phyloP scores from a whole-genome alignment of 2,797 vertebrate species.

The Tauraco hartlaubi region DNA sequence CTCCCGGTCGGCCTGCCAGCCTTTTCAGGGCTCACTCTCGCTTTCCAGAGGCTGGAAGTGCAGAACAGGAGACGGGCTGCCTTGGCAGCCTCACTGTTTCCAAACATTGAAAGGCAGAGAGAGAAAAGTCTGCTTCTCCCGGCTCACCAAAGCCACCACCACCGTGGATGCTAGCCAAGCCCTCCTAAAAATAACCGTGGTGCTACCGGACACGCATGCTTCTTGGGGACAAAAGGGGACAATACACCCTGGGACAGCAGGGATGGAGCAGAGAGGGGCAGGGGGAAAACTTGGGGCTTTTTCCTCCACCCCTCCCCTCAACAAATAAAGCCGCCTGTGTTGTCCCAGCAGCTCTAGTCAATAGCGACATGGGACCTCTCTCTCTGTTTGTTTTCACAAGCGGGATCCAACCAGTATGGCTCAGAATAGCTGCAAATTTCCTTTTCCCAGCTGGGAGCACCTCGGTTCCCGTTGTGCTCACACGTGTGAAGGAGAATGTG shows the following conservation, averaged over 20 bases:
- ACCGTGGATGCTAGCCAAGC: slow-evolving; percentile 31
- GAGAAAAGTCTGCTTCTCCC: slow-evolving; percentile 66
- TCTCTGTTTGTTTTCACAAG: slow-evolving; percentile 66
- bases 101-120: slow-evolving; percentile 70
- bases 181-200: slow-evolving; percentile 40
- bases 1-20: slow-evolving; percentile 30
- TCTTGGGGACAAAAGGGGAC: not conserved
- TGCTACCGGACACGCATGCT: slow-evolving; percentile 39
- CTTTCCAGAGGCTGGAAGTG: slow-evolving; percentile 67
- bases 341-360: slow-evolving; percentile 54
- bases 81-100: slow-evolving; percentile 75
- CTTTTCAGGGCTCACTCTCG: slow-evolving; percentile 64
- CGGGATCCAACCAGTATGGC: slow-evolving; percentile 43
- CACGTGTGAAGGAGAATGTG: fast-evolving
- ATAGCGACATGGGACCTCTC: not conserved
- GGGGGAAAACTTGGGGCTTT: not conserved
- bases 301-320: not conserved
- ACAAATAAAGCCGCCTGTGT: slow-evolving; percentile 34
- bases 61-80: slow-evolving; percentile 57
- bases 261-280: fast-evolving
- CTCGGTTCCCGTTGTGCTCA: not conserved
- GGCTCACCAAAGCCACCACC: slow-evolving; percentile 51
- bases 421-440: slow-evolving; percentile 55
- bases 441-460: slow-evolving; percentile 19
- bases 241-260: not conserved